These are phyloP conservation scores for Hemaris fuciformis DNA, from an alignment of 2,888 invertebrate species.

Conservation along the genomic window DNA sequence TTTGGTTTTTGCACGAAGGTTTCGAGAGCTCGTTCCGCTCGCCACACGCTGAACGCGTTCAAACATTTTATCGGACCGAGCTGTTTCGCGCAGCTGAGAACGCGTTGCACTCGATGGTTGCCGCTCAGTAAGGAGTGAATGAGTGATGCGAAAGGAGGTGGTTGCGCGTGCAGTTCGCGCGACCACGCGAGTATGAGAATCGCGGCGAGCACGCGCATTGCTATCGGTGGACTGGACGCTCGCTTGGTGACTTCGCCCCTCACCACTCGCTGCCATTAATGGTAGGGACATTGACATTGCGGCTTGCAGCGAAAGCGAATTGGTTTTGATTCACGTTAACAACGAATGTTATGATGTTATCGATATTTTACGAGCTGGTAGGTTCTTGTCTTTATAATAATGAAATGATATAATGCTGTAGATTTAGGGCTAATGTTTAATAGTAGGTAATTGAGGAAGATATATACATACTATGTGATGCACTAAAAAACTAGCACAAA, in stretches of 20 bases:
- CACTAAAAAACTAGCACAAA: too few relatives aligned
- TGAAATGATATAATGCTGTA: too few relatives aligned
- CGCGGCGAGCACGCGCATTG: slow-evolving; percentile 73
- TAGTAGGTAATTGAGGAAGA: too few relatives aligned
- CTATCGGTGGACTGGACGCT: slow-evolving; percentile 61
- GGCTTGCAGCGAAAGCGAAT: slow-evolving; percentile 40
- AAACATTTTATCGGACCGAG: slow-evolving; percentile 78
- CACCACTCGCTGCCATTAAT: slow-evolving; percentile 38
- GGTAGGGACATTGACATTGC: slow-evolving; percentile 46
- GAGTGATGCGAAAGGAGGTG: slow-evolving; percentile 42
- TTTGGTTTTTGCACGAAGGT: slow-evolving; percentile 30
- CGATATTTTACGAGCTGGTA: background rate
- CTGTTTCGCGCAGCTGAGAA: slow-evolving; percentile 49
- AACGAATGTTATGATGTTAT: background rate
- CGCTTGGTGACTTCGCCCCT: slow-evolving; percentile 35
- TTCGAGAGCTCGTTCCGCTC: slow-evolving; percentile 61
- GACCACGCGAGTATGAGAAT: slow-evolving; percentile 56
- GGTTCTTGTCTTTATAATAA: too few relatives aligned
- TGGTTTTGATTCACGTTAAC: background rate
- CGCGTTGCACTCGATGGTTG: slow-evolving; percentile 32
- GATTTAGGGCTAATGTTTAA: too few relatives aligned
- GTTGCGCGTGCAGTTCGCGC: slow-evolving; percentile 45
- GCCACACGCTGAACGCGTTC: slow-evolving; percentile 79
- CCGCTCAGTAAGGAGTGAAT: slow-evolving; percentile 36
- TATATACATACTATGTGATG: too few relatives aligned